Percentiles rank a stretch among this genome's conserved stretches.
Evolutionary conservation across 2,113 vertebrate genomes (phyloP).

Genomic region (Scalopus aquaticus): DNA sequence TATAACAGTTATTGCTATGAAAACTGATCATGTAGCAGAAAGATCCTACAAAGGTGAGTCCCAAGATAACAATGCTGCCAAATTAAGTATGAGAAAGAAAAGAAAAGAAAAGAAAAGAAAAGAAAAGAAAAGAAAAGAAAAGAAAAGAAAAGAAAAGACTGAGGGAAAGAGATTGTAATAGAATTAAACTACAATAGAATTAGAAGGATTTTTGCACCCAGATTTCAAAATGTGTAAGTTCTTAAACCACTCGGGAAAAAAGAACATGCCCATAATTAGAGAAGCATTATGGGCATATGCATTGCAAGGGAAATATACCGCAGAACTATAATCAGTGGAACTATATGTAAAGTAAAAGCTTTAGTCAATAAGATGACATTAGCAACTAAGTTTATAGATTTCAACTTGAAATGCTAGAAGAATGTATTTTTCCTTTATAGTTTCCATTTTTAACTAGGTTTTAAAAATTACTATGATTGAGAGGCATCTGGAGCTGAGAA

Average conservation of each 20-base stretch:
- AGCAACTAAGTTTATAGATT: neutral
- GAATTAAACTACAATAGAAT: too few relatives aligned
- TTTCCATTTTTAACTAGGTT: conserved; percentile 42
- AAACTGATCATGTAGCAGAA: conserved; percentile 12
- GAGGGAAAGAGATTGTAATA: neutral
- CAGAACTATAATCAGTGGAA: neutral
- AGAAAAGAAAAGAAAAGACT: neutral
- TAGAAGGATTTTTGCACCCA: neutral
- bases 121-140: neutral
- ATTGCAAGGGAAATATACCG: neutral
- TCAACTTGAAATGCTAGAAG: conserved; percentile 19
- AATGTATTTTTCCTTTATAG: neutral
- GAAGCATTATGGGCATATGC: neutral
- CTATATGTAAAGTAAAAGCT: neutral
- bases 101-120: neutral
- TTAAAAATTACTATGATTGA: neutral
- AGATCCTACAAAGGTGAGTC: neutral
- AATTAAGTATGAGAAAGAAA: conserved; percentile 9
- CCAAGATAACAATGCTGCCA: neutral
- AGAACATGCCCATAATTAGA: neutral
- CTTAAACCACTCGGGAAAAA: neutral
- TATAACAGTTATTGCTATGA: neutral
- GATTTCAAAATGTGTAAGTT: neutral
- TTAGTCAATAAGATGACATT: neutral
- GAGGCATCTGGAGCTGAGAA: too few relatives aligned